Conservation (phyloP, 1,140 invertebrate species). For the Orchestia grillus region DNA sequence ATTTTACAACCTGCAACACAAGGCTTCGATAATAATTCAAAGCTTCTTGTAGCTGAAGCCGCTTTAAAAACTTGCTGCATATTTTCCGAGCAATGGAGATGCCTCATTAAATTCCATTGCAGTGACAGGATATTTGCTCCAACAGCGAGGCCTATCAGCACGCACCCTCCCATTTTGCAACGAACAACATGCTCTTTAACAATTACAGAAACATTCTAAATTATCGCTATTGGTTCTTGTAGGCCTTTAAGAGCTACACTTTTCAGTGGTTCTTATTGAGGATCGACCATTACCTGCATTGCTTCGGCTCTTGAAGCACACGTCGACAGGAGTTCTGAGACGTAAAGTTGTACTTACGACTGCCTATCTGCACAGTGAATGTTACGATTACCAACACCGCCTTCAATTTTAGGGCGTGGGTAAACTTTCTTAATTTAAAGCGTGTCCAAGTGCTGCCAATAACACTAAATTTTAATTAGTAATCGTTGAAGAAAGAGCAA, state of each 20-base stretch:
- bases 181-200: conserved; percentile 13
- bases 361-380: neutral
- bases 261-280: conserved; percentile 29
- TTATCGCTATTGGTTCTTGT: conserved; percentile 16
- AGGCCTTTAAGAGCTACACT: neutral
- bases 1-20: conserved; percentile 1
- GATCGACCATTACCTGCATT: neutral
- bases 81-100: conserved; percentile 16
- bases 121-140: conserved; percentile 37
- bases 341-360: neutral
- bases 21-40: neutral
- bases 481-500: neutral
- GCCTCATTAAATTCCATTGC: conserved; percentile 46
- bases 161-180: neutral
- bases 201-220: conserved; percentile 43
- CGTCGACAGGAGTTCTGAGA: neutral
- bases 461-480: neutral
- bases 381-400: neutral
- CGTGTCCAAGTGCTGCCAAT: neutral
- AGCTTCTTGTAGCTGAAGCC: neutral
- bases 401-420: neutral
- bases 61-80: neutral
- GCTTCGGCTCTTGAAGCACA: neutral
- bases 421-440: neutral
- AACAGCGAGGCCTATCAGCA: neutral